Evolutionary conservation across 2,888 invertebrate species (phyloP).

Genomic region (Calameuta pallipes): DNA sequence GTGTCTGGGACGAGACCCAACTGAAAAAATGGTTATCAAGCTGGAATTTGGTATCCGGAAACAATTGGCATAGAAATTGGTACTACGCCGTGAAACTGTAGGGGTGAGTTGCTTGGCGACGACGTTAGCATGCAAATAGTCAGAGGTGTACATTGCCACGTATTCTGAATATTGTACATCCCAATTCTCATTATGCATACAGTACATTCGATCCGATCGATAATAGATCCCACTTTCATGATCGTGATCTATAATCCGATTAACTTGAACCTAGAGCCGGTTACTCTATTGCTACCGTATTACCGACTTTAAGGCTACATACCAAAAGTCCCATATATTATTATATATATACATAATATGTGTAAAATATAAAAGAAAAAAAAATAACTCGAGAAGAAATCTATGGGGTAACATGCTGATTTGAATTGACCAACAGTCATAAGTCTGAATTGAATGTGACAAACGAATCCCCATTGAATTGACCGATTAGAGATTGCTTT

Average conservation of each 20-base stretch:
- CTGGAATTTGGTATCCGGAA: conserved; percentile 43
- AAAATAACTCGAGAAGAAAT: neutral
- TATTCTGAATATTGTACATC: neutral
- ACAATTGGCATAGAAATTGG: conserved; percentile 56
- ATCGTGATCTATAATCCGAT: neutral
- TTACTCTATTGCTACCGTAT: neutral
- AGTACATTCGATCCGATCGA: neutral
- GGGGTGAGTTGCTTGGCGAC: conserved; percentile 22
- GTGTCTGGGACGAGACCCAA: neutral
- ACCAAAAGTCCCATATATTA: too few species aligned
- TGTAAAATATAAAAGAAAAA: neutral
- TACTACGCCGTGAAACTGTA: conserved; percentile 31
- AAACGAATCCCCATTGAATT: neutral
- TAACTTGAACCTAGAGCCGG: neutral
- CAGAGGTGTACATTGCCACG: neutral
- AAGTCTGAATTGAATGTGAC: neutral
- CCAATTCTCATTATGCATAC: neutral
- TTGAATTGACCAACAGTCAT: neutral
- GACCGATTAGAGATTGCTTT: conserved; percentile 34
- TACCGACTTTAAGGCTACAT: too few species aligned
- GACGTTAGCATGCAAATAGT: conserved; percentile 40
- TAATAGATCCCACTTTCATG: neutral
- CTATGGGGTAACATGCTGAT: neutral
- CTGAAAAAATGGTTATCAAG: neutral
- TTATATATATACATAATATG: too few species aligned